These are phyloP conservation scores for Hylaeus anthracinus DNA, from an alignment of 1,140 invertebrate genomes.

Conservation along the genomic window DNA sequence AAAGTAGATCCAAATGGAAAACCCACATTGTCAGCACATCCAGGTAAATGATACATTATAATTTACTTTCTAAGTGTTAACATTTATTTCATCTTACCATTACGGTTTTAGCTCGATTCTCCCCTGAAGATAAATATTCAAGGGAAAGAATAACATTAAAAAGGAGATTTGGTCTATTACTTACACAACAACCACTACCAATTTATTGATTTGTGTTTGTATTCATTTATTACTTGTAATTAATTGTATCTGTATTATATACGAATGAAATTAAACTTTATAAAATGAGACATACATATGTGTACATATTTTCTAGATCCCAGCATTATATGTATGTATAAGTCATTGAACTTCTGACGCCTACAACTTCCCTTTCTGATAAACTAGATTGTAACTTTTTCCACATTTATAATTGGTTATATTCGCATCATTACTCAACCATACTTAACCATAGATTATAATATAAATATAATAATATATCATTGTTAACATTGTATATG, in stretches of 20 bases:
- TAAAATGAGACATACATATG: background rate
- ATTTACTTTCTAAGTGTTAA: background rate
- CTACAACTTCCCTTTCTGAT: slow-evolving; percentile 39
- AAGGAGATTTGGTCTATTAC: slow-evolving; percentile 92
- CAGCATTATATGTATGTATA: background rate
- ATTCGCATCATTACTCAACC: background rate
- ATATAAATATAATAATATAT: background rate
- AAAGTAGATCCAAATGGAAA: slow-evolving; percentile 88
- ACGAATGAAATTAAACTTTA: slow-evolving; percentile 9
- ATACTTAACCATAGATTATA: background rate
- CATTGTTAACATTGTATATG: background rate
- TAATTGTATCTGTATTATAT: background rate
- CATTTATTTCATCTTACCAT: slow-evolving; percentile 33
- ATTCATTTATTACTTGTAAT: slow-evolving; percentile 7
- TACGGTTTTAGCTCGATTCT: slow-evolving; percentile 90
- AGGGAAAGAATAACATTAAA: slow-evolving; percentile 94
- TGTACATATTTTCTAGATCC: background rate
- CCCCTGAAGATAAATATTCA: slow-evolving; percentile 97
- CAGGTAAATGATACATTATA: slow-evolving; percentile 81
- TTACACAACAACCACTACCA: slow-evolving; percentile 92
- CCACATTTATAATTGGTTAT: background rate
- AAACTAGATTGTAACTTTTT: slow-evolving; percentile 7
- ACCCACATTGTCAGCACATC: slow-evolving; percentile 94
- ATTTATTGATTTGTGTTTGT: slow-evolving; percentile 80
- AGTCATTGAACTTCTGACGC: slow-evolving; percentile 6